Evolutionary conservation across 2,888 invertebrate species (phyloP), one percentile per base, ranked within the genome.

Genomic region (Troides helena): DNA sequence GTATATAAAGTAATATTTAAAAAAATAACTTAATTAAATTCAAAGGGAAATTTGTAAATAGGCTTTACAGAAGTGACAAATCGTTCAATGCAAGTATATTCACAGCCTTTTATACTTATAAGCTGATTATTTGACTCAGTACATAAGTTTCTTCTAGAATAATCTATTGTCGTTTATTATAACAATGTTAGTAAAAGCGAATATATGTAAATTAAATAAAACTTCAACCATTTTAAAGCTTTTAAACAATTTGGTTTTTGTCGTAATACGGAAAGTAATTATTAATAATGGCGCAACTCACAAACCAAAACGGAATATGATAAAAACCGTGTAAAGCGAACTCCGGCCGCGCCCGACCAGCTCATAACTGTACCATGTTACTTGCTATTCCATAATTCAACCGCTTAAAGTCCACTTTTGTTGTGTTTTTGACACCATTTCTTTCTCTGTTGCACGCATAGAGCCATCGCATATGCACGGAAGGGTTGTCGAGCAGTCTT

Each of bases 391-490:
- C 77, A 72, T 77, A 86, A 80, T 78, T 77, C 82, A 73, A 77
- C 71, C 72, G 77, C 78, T 78, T 86, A 89, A 82, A 86, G 87
- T 87, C 78, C 80, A 87, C 78, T 85, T 86, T 87, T 77, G 81
- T 77, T 68, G 78, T 75, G 77, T 74, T 82, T 84, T 85, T 83
- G 80, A 81, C 79, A 80, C 74, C 76, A 77, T 71, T 57, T 73
- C 76, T 75, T 69, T 85, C 84, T 75, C 79, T 68, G 74, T 85
- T 81, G 71, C 62, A 72, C 82, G 62, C 68, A 75, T 78, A 72
- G 70, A 66, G 64, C 67, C 64, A 50, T 71, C 70, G 64, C 70
- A 61, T 50, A 43, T 18, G 58, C 65, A 50, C 50, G 7, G 59
- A 67, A 71, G 70, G 70, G 70, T 71, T 71, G 70, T 64, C 70